phyloP scores from a whole-genome alignment of 2,888 invertebrate genomes.

The Camptogramma bilineatum region DNA sequence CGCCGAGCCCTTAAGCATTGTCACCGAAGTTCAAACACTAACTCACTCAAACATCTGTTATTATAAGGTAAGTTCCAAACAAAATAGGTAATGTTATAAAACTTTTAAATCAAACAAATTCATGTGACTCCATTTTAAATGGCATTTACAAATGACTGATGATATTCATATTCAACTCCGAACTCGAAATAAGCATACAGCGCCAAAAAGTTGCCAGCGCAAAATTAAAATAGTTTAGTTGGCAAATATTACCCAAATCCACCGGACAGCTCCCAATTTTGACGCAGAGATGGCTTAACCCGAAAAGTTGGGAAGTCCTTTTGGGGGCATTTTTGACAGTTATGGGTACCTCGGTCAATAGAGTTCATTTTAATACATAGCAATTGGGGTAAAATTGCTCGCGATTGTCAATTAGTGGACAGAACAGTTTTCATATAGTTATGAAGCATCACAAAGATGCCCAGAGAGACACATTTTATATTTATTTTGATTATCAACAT shows the following conservation, averaged over 20 bases:
- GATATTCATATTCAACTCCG: conserved; percentile 16
- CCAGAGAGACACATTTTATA: too few relatives aligned
- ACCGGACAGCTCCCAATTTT: conserved; percentile 26
- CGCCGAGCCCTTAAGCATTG: too few relatives aligned
- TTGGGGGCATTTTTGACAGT: conserved; percentile 27
- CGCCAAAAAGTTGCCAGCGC: conserved; percentile 25
- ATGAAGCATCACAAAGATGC: too few relatives aligned
- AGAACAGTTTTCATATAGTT: not conserved
- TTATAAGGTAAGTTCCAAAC: too few relatives aligned
- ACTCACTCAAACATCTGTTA: too few relatives aligned
- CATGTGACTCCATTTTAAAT: not conserved
- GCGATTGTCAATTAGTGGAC: not conserved
- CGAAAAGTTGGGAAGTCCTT: conserved; percentile 26
- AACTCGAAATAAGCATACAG: not conserved
- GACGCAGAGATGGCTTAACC: conserved; percentile 26
- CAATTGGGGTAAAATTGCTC: not conserved
- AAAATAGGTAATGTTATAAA: too few relatives aligned
- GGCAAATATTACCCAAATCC: conserved; percentile 27
- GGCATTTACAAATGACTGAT: conserved; percentile 13
- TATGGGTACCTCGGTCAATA: conserved; percentile 2
- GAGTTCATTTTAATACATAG: not conserved
- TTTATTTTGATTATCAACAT: too few relatives aligned
- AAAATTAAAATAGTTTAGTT: conserved; percentile 34
- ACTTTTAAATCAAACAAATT: too few relatives aligned
- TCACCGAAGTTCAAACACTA: too few relatives aligned